Evolutionary conservation across 2,797 vertebrate genomes (phyloP).

Genomic region (Pipistrellus pygmaeus): DNA sequence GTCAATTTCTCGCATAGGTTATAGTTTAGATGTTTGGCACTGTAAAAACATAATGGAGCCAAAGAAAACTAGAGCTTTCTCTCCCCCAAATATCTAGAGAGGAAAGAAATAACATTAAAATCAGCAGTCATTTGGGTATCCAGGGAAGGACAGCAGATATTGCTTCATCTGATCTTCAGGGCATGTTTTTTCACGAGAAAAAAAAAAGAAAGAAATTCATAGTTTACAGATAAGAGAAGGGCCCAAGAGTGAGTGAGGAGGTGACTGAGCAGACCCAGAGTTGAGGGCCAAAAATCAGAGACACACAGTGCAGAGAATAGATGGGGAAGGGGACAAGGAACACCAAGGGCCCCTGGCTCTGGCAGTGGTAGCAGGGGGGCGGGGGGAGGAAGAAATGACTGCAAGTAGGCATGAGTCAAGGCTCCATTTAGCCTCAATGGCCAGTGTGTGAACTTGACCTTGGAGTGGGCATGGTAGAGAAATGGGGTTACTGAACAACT

Average conservation of each 20-base stretch:
- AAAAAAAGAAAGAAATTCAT: background rate
- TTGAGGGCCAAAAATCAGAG: background rate
- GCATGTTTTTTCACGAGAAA: background rate
- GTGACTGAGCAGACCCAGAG: background rate
- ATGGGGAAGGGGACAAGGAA: no score
- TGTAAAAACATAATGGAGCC: background rate
- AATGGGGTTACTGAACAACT: background rate
- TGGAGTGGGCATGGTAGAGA: background rate
- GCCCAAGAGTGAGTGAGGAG: background rate
- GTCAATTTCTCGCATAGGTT: background rate
- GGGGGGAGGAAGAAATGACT: background rate
- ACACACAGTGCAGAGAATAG: accelerated
- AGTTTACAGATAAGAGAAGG: background rate
- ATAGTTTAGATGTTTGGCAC: background rate
- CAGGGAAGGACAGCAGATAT: background rate
- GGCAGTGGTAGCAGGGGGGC: accelerated
- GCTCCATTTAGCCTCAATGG: background rate
- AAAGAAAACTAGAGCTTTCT: background rate
- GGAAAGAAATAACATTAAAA: background rate
- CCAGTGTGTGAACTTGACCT: background rate
- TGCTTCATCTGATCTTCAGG: background rate
- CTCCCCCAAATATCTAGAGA: background rate
- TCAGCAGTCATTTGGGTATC: background rate
- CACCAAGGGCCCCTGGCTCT: background rate
- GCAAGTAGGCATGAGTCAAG: background rate